phyloP scores from a whole-genome alignment of 2,797 vertebrate species.

The Microtus californicus region DNA sequence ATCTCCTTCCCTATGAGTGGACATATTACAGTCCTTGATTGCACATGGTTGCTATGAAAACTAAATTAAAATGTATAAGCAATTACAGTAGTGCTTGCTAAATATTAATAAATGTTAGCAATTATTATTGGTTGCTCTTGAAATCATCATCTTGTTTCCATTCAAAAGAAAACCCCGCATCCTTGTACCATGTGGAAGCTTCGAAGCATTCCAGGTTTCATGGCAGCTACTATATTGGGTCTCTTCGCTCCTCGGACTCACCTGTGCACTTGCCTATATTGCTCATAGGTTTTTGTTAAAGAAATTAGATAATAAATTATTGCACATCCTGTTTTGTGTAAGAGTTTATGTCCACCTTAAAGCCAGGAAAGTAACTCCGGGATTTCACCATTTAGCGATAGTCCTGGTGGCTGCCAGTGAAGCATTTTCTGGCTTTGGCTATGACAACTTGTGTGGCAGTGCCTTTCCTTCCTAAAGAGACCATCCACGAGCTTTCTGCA shows the following conservation, averaged over 20 bases:
- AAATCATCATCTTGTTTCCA: background rate
- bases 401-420: background rate
- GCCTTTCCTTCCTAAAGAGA: background rate
- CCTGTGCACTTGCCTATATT: background rate
- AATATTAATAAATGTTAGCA: background rate
- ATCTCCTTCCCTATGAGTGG: background rate
- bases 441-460: background rate
- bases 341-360: background rate
- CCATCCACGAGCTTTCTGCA: background rate
- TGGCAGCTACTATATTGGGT: no score
- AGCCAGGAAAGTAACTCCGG: background rate
- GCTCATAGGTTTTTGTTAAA: background rate
- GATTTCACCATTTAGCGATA: background rate
- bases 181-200: no score
- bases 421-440: background rate
- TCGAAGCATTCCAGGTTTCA: background rate
- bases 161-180: background rate
- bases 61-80: background rate
- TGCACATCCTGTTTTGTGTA: background rate
- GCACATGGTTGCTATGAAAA: no score
- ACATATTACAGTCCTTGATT: background rate
- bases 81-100: background rate
- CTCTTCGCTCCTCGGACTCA: background rate
- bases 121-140: background rate
- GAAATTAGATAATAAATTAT: background rate